Evolutionary conservation across 2,113 vertebrate genomes (phyloP).

Genomic region (Xiphophorus couchianus): DNA sequence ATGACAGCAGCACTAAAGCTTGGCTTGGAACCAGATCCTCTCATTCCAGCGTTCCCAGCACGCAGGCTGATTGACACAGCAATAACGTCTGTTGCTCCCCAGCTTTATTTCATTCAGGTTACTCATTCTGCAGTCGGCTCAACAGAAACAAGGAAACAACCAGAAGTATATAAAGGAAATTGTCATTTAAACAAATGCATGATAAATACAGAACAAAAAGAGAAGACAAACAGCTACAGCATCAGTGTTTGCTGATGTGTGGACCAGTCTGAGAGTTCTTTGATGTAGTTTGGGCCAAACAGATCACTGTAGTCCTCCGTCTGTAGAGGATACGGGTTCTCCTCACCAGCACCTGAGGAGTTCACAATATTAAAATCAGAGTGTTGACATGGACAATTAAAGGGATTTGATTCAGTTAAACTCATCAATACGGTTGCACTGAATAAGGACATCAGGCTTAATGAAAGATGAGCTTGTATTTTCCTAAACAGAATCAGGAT

Average conservation of each 20-base stretch:
- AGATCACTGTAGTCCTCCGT: constrained; percentile 60
- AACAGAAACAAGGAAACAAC: constrained; percentile 22
- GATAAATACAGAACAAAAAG: not conserved
- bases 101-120: constrained; percentile 27
- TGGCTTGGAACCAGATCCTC: constrained; percentile 75
- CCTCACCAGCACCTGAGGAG: constrained; percentile 57
- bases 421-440: not conserved
- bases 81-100: constrained; percentile 2
- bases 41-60: constrained; percentile 49
- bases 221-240: constrained; percentile 14
- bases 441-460: too few relatives aligned
- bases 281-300: constrained; percentile 58
- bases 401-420: not conserved
- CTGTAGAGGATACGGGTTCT: constrained; percentile 44
- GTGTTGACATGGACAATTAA: not conserved
- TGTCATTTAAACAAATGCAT: not conserved
- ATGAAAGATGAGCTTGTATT: not conserved
- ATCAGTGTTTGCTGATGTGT: constrained; percentile 50
- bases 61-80: constrained; percentile 41
- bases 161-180: not conserved
- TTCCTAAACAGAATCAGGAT: too few relatives aligned
- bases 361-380: constrained; percentile 15
- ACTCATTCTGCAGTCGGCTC: constrained; percentile 31
- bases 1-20: constrained; percentile 52
- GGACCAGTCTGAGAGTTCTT: constrained; percentile 66